Evolutionary conservation across 2,113 vertebrate species (phyloP).

Genomic region (Rousettus leschenaultii): DNA sequence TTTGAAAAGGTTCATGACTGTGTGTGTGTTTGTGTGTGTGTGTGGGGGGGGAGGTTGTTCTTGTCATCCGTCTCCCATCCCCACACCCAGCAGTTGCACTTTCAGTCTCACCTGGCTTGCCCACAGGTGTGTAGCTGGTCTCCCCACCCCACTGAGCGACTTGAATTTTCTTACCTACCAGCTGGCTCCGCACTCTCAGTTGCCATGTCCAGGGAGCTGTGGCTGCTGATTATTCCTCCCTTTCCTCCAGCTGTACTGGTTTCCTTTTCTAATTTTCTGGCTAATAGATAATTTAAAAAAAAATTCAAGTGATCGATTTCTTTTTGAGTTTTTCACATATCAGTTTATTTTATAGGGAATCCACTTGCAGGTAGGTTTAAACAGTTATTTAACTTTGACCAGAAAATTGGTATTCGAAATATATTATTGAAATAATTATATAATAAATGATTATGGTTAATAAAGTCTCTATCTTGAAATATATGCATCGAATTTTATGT

Average conservation of each 20-base stretch:
- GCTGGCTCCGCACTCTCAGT: not conserved
- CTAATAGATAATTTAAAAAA: not conserved
- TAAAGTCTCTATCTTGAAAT: not conserved
- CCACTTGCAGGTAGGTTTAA: not conserved
- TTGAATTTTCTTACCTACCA: not conserved
- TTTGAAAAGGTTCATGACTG: not conserved
- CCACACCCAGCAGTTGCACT: rapidly evolving
- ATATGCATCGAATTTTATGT: not conserved
- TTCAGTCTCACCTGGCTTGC: not conserved
- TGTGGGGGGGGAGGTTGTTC: not conserved
- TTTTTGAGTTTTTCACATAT: not conserved
- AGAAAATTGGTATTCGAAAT: not conserved
- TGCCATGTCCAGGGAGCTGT: rapidly evolving
- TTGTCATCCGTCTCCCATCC: not conserved
- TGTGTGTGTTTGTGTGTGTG: no score
- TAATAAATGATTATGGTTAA: not conserved
- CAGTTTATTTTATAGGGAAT: not conserved
- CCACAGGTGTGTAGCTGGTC: no score
- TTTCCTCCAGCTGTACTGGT: not conserved
- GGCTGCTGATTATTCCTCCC: not conserved
- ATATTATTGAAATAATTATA: not conserved
- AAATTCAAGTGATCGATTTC: not conserved
- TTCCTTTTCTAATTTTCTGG: not conserved
- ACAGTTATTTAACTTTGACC: not conserved
- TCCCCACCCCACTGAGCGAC: not conserved